These are phyloP conservation scores for Hassar affinis DNA, from an alignment of 2,113 vertebrate species.

Conservation along the genomic window DNA sequence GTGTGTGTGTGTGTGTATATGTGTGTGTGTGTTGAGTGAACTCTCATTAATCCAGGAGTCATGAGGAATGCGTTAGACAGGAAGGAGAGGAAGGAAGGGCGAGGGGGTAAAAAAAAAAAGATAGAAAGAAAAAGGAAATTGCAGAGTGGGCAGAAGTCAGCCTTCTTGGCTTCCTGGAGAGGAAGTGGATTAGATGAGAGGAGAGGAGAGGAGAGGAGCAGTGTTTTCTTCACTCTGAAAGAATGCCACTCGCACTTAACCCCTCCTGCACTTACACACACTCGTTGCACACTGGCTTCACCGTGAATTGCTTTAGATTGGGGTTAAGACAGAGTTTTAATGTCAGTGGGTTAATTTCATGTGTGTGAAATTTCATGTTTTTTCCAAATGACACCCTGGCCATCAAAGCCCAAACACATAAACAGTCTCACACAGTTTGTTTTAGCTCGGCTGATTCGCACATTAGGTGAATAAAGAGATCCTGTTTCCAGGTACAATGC, in stretches of 20 bases:
- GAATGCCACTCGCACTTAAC: constrained; percentile 61
- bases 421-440: no score
- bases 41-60: constrained; percentile 61
- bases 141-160: constrained; percentile 75
- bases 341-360: background rate
- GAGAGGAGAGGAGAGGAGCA: constrained; percentile 49
- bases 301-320: background rate
- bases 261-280: constrained; percentile 9
- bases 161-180: constrained; percentile 76
- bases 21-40: constrained; percentile 10
- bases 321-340: background rate
- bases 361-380: constrained; percentile 29
- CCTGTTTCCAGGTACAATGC: constrained; percentile 1
- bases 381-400: background rate
- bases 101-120: constrained; percentile 43
- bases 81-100: constrained; percentile 39
- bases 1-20: no score
- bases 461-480: background rate
- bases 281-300: background rate
- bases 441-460: background rate
- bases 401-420: background rate
- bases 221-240: constrained; percentile 64
- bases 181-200: constrained; percentile 74
- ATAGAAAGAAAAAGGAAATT: constrained; percentile 75
- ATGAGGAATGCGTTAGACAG: constrained; percentile 55